phyloP scores from a whole-genome alignment of 2,113 vertebrate species.

The Mustela nigripes region DNA sequence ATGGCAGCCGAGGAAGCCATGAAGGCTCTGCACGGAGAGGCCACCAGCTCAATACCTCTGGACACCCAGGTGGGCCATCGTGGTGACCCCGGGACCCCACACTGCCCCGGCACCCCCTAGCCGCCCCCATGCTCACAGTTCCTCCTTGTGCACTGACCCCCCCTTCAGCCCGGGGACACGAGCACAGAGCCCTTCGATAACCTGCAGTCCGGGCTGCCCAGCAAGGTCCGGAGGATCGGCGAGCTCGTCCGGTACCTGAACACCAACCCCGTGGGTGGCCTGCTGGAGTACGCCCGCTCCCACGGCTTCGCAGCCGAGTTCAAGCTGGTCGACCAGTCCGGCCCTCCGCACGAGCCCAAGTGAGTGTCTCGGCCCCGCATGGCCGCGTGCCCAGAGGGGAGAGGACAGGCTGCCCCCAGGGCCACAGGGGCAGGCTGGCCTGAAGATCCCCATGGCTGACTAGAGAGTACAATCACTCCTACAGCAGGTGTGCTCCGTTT shows the following conservation, averaged over 20 bases:
- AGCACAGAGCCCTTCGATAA: background rate
- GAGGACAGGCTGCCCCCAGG: background rate
- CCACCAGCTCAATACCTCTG: background rate
- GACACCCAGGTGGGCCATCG: constrained; percentile 61
- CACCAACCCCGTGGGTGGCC: constrained; percentile 95
- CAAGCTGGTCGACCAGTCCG: constrained; percentile 95
- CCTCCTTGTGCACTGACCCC: constrained; percentile 23
- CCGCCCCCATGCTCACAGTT: background rate
- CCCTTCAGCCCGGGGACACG: constrained; percentile 55
- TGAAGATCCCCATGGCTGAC: background rate
- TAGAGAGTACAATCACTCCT: background rate
- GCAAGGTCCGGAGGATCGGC: constrained; percentile 91
- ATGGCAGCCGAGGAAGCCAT: constrained; percentile 97
- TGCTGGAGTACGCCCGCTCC: constrained; percentile 96
- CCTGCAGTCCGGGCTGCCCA: constrained; percentile 85
- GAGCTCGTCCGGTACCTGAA: constrained; percentile 97
- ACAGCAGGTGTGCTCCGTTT: background rate
- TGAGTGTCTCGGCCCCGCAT: constrained; percentile 79
- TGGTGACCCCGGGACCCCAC: rapidly evolving
- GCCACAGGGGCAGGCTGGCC: background rate
- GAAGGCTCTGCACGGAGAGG: constrained; percentile 91
- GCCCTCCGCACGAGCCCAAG: constrained; percentile 97
- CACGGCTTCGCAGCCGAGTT: constrained; percentile 97
- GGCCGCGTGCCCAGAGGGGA: rapidly evolving
- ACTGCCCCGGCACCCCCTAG: background rate